Evolutionary conservation across 2,113 vertebrate species (phyloP).

Genomic region (Catharus fuscescens): DNA sequence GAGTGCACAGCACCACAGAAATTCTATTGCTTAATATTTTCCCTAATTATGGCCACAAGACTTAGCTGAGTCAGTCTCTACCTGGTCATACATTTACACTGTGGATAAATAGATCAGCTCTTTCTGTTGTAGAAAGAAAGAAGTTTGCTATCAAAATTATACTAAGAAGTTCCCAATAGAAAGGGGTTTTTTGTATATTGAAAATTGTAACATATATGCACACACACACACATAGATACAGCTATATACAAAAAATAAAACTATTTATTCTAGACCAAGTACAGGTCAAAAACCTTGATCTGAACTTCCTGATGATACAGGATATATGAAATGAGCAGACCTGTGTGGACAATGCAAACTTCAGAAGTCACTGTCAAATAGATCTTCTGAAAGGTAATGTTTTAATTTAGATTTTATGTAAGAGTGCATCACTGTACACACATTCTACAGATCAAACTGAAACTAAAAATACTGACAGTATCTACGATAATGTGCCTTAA

Average conservation of each 20-base stretch:
- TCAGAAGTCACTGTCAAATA: neutral
- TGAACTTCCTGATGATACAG: neutral
- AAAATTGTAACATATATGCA: neutral
- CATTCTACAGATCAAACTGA: neutral
- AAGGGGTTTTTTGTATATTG: neutral
- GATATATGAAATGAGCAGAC: neutral
- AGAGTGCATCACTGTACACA: too few relatives aligned
- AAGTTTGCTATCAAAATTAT: neutral
- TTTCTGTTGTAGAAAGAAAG: neutral
- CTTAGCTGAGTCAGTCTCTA: neutral
- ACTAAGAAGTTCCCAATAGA: neutral
- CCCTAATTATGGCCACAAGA: neutral
- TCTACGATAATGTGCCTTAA: neutral
- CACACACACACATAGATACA: fast-evolving
- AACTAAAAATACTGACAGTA: neutral
- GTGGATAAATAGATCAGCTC: neutral
- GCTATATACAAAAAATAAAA: neutral
- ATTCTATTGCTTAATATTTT: neutral
- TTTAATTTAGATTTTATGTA: neutral
- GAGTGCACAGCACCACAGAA: neutral
- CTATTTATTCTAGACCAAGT: neutral
- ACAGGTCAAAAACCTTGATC: neutral
- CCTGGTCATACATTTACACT: neutral
- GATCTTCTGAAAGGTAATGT: neutral
- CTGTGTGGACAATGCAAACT: neutral